Base-by-base conservation (phyloP, 2,797 vertebrate genomes). In the Coracias cyanogaster region DNA sequence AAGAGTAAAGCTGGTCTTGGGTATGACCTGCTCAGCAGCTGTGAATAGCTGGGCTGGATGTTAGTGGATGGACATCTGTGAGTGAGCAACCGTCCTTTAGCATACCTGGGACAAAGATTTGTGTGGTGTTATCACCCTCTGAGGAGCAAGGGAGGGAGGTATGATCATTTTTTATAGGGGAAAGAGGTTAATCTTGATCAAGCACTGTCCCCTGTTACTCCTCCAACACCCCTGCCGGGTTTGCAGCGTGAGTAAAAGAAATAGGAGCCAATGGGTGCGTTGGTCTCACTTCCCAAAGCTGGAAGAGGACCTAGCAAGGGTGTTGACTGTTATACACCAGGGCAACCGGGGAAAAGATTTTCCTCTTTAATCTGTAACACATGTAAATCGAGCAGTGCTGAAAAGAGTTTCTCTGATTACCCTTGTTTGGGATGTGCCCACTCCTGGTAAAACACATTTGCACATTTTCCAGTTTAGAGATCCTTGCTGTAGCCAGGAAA, bases 371-470 rank as follows among this genome's bases (percentile, higher is more conserved):
- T 67, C 46, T 76, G 48, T 72, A 71, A 82, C 41, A 45, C 6
- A 6, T 51, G 54, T 55, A 90, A 85, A 58, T 29, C 48, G 25
- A 80, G 6, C 90, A 74, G 25, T 43, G 33, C 67, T 91, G 77
- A 41, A 82, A 90, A 70, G 60, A 85, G 31, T 87, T 93, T 73
- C 58, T 93, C 70, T 77, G 62, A 73, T 86, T 93, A 45, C 13
- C 54, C 70, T 49, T 73, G 81, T 92, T 93, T 64, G 39, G 81
- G 58, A 78, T 4, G 5, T 85, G 90, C 90, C 80, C 51, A 66
- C 66, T 96, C 37, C 73, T 43, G 29, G 31, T 84, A 86, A 93
- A 92, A 89, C 64, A 67, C 45, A 52, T 90, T 92, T 93, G 72
- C 62, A 89, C 67, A 67, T 82, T 91, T 93, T 96, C 76, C 67